These are phyloP conservation scores for Xylota sylvarum DNA, from an alignment of 2,888 invertebrate genomes.

Conservation along the genomic window DNA sequence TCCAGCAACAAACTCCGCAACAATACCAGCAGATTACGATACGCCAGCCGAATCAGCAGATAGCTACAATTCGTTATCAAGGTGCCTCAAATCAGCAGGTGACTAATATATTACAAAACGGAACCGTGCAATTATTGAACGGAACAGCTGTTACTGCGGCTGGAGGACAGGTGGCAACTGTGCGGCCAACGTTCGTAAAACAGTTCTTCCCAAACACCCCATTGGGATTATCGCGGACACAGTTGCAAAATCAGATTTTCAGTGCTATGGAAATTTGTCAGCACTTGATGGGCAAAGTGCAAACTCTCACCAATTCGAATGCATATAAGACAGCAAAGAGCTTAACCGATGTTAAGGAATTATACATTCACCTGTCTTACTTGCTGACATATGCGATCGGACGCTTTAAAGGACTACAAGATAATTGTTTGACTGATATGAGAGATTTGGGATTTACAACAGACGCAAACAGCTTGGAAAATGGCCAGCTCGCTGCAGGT, in stretches of 20 bases:
- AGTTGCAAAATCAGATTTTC: conserved; percentile 84
- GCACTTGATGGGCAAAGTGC: conserved; percentile 84
- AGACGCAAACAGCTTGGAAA: conserved; percentile 84
- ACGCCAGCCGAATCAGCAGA: conserved; percentile 71
- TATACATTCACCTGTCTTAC: conserved; percentile 84
- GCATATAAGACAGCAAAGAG: conserved; percentile 84
- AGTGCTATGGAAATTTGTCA: conserved; percentile 84
- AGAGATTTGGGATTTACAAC: conserved; percentile 83
- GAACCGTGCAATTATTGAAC: conserved; percentile 65
- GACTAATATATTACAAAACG: conserved; percentile 64
- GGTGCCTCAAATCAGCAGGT: conserved; percentile 48
- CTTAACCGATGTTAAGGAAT: conserved; percentile 83
- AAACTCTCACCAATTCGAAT: conserved; percentile 84
- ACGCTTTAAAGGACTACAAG: conserved; percentile 84
- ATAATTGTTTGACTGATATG: conserved; percentile 84
- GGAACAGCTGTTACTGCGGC: conserved; percentile 45
- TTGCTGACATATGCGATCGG: conserved; percentile 84
- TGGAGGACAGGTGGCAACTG: conserved; percentile 40
- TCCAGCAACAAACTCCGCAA: conserved; percentile 52
- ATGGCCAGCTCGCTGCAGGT: conserved; percentile 84
- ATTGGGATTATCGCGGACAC: conserved; percentile 82
- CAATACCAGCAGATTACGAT: conserved; percentile 70
- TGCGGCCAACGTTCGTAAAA: conserved; percentile 79
- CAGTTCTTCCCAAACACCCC: conserved; percentile 81
- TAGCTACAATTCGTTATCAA: conserved; percentile 71